A percentile compares a stretch with the other conserved stretches of the same genome.
Evolutionary conservation across 2,113 vertebrate species (phyloP).

Genomic region (Cyphomyrus discorhynchus): DNA sequence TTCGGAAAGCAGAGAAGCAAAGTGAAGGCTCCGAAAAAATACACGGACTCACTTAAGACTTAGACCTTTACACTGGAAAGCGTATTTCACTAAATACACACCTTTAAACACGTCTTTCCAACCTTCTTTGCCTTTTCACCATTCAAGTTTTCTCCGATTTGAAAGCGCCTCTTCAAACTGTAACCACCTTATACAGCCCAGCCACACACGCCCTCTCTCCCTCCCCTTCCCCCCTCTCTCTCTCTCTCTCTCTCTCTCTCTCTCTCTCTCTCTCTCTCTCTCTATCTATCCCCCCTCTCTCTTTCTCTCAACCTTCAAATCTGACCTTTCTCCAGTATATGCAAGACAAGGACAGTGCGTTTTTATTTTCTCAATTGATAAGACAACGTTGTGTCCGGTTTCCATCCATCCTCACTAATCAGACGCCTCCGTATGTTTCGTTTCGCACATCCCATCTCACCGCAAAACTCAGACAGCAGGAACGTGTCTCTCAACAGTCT

Average conservation of each 20-base stretch:
- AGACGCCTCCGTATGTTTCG: not conserved
- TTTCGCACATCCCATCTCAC: not conserved
- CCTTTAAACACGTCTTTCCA: constrained; percentile 8
- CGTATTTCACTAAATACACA: not conserved
- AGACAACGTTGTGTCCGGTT: not conserved
- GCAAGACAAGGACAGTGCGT: not conserved
- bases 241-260: constrained; percentile 24
- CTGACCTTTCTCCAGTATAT: constrained; percentile 2
- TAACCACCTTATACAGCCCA: not conserved
- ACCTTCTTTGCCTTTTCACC: not conserved
- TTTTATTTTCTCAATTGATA: not conserved
- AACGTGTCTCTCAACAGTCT: not conserved
- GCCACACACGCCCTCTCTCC: constrained; percentile 15
- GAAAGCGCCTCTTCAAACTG: constrained; percentile 10
- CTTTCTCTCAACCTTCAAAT: not conserved
- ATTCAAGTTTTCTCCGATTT: constrained; percentile 14
- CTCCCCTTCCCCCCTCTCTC: constrained; percentile 13
- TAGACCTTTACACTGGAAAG: not conserved
- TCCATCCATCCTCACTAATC: not conserved
- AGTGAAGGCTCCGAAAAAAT: not conserved
- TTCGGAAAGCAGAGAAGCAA: not conserved
- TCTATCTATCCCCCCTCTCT: constrained; percentile 6
- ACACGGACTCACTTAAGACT: not conserved
- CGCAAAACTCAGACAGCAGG: not conserved
- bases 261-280: constrained; percentile 15